Conservation (phyloP, 2,888 invertebrate species). For the Drosophila maculinotata region DNA sequence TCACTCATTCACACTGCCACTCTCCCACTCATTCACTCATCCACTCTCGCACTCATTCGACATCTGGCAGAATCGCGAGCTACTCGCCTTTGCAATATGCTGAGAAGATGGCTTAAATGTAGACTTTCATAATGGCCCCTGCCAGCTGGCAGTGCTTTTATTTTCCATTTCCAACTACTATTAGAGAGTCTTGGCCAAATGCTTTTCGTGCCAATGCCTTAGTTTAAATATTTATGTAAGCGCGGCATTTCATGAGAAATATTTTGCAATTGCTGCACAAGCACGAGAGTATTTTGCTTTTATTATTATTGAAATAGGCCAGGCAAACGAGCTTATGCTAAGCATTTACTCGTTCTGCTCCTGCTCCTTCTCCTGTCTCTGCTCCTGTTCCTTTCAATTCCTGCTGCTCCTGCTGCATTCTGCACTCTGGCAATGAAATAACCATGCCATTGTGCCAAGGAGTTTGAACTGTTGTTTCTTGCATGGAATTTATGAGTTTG, state of each 20-base stretch:
- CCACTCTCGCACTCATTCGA: conserved; percentile 28
- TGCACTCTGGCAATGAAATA: conserved; percentile 37
- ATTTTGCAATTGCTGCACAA: conserved; percentile 55
- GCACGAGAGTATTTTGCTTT: conserved; percentile 55
- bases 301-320: conserved; percentile 65
- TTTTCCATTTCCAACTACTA: conserved; percentile 40
- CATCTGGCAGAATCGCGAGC: conserved; percentile 42
- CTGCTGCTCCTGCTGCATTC: conserved; percentile 1
- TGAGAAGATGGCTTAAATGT: conserved; percentile 32
- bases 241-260: conserved; percentile 61
- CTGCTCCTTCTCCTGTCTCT: conserved; percentile 3
- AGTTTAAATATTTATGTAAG: conserved; percentile 71
- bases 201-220: conserved; percentile 50
- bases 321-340: conserved; percentile 56
- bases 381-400: background rate
- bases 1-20: conserved; percentile 17
- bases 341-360: conserved; percentile 26
- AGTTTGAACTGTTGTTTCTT: background rate
- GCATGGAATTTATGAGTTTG: conserved; percentile 39
- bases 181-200: conserved; percentile 36
- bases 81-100: conserved; percentile 43
- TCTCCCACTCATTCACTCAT: conserved; percentile 39
- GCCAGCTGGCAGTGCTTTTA: conserved; percentile 63
- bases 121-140: conserved; percentile 29
- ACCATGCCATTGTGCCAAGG: conserved; percentile 7